Evolutionary conservation across 2,113 vertebrate genomes (phyloP), one percentile per base, ranked within the genome.

Genomic region (Misgurnus mizolepis): DNA sequence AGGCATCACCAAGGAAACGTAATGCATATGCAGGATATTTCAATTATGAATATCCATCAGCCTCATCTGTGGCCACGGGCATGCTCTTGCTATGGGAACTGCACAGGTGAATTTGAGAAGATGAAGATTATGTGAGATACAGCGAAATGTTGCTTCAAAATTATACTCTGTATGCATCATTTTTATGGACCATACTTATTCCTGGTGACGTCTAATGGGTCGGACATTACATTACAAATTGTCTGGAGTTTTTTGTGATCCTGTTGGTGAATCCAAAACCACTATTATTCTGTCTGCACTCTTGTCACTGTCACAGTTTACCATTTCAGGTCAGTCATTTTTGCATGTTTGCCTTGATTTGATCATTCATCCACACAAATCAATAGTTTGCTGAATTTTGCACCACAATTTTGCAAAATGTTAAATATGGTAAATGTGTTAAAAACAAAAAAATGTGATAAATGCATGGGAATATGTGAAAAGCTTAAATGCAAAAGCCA

Each of bases 251-350:
- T 73, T 45, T 4, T 74, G 11, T 7, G 3, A 61, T 62, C 61
- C 5, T 41, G 62, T 62, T 62, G 43, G 41, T 22, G 12, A 61
- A 15, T 5, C 12, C 11, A 47, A 12, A 15, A 62, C 84, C 88
- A 87, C 85, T 86, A 88, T 85, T 86, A 86, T 87, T 83, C 66
- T 87, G 67, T 79, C 82, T 86, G 86, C 85, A 79, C 79, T 70
- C 81, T 47, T 75, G 41, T 75, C 72, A 43, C 22, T 62, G 58
- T 75, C 18, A 14, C 72, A 75, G 58, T 75, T 27, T 49, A 88
- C 86, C 84, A 85, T 84, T 83, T 66, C 90, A 92, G 92, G 92
- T 93, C 90, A 92, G 91, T 92, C 86, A 79, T 67, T 58, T 53
- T 55, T 22, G 18, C 69, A 47, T 78, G 68, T 62, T 61, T 79